Percentiles rank a stretch among this genome's conserved stretches.
Conservation (phyloP, 2,113 vertebrate genomes). For the Trachemys scripta region DNA sequence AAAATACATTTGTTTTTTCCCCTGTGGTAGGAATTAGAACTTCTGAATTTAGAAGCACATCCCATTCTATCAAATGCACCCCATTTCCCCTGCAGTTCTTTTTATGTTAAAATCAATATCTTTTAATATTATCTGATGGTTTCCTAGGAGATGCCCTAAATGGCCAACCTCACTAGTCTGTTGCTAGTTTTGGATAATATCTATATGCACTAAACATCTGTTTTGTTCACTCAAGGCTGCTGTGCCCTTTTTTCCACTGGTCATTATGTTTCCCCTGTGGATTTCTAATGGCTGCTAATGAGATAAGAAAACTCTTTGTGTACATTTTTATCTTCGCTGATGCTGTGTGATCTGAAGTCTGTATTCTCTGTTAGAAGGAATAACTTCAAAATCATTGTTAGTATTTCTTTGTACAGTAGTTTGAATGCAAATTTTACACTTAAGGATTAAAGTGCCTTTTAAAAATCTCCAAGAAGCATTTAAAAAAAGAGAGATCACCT, state of each 20-base stretch:
- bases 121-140: slow-evolving; percentile 83
- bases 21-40: slow-evolving; percentile 64
- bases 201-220: slow-evolving; percentile 79
- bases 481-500: slow-evolving; percentile 59
- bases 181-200: slow-evolving; percentile 78
- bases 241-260: slow-evolving; percentile 75
- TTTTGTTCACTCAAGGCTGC: slow-evolving; percentile 77
- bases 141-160: slow-evolving; percentile 86
- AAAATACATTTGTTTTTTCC: neutral
- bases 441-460: slow-evolving; percentile 73
- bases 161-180: slow-evolving; percentile 73
- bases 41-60: slow-evolving; percentile 59
- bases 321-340: slow-evolving; percentile 44
- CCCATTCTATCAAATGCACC: slow-evolving; percentile 67
- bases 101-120: slow-evolving; percentile 82
- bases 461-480: slow-evolving; percentile 68
- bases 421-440: slow-evolving; percentile 65
- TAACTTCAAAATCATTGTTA: slow-evolving; percentile 67
- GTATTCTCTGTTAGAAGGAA: slow-evolving; percentile 38
- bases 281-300: slow-evolving; percentile 74
- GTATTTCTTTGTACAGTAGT: slow-evolving; percentile 67
- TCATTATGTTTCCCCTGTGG: slow-evolving; percentile 71
- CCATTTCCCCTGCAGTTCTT: slow-evolving; percentile 75
- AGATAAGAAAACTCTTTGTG: slow-evolving; percentile 61
- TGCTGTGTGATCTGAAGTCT: slow-evolving; percentile 47